phyloP scores from a whole-genome alignment of 2,113 vertebrate species.

The Ochotona princeps region DNA sequence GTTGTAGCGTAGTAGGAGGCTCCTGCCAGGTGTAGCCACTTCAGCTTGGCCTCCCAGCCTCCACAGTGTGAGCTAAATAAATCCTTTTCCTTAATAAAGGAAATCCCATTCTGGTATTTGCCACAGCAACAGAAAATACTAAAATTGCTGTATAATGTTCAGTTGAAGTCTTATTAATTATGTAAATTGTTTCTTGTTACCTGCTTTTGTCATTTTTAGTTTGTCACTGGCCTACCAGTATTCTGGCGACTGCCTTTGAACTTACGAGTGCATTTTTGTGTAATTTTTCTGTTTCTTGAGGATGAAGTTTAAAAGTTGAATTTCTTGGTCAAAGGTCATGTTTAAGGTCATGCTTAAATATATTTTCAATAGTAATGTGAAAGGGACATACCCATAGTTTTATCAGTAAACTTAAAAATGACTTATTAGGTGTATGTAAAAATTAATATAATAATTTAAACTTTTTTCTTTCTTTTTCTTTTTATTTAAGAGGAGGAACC shows the following conservation, averaged over 20 bases:
- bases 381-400: background rate
- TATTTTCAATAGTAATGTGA: background rate
- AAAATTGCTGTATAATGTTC: background rate
- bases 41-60: background rate
- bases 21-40: background rate
- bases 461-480: background rate
- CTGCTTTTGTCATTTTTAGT: background rate
- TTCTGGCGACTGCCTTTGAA: slow-evolving; percentile 33
- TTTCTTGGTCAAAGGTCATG: slow-evolving; percentile 18
- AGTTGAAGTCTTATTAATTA: slow-evolving; percentile 17
- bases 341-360: slow-evolving; percentile 35
- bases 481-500: too few relatives aligned
- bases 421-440: slow-evolving; percentile 30
- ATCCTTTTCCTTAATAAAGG: background rate
- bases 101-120: background rate
- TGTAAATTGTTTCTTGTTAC: slow-evolving; percentile 28
- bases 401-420: slow-evolving; percentile 34
- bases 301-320: slow-evolving; percentile 18
- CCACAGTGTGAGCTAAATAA: background rate
- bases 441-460: background rate
- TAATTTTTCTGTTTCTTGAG: background rate
- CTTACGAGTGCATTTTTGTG: background rate
- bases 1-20: background rate
- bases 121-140: background rate
- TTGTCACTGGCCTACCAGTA: background rate